Conservation (phyloP, 2,113 vertebrate genomes). For the Platysternon megacephalum region DNA sequence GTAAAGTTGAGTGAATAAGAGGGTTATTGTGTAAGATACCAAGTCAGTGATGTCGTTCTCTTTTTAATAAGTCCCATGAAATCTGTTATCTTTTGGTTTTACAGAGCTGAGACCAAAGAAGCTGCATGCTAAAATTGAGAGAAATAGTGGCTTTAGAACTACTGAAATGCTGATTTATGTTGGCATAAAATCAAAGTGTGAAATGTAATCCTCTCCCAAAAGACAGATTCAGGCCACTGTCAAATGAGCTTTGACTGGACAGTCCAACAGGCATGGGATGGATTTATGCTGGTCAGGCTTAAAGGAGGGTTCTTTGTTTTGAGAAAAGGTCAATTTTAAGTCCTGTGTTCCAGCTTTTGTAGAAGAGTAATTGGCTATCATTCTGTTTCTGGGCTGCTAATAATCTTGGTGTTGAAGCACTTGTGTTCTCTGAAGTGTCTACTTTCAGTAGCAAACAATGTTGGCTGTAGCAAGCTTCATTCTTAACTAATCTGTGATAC, state of each 20-base stretch:
- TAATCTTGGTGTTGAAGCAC: background rate
- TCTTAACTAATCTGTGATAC: rapidly evolving
- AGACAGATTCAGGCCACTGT: background rate
- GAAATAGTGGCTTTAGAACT: background rate
- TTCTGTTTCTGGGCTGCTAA: background rate
- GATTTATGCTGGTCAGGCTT: background rate
- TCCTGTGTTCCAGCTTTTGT: background rate
- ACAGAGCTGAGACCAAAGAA: background rate
- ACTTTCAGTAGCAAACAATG: rapidly evolving
- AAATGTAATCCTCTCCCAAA: background rate
- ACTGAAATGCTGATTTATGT: background rate
- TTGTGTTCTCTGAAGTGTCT: background rate
- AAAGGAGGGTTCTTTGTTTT: background rate
- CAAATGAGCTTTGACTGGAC: background rate
- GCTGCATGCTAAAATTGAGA: rapidly evolving
- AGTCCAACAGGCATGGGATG: too few species aligned
- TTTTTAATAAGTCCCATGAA: rapidly evolving
- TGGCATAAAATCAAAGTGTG: background rate
- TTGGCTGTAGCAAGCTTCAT: rapidly evolving
- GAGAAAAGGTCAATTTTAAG: rapidly evolving
- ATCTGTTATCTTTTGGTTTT: too few species aligned
- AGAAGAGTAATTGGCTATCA: rapidly evolving
- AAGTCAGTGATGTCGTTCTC: background rate
- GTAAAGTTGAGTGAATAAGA: rapidly evolving
- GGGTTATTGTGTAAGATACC: rapidly evolving